Evolutionary conservation across 92 coral and sea anemone species (phyloP).

Genomic region (Zoanthus sansibaricus): DNA sequence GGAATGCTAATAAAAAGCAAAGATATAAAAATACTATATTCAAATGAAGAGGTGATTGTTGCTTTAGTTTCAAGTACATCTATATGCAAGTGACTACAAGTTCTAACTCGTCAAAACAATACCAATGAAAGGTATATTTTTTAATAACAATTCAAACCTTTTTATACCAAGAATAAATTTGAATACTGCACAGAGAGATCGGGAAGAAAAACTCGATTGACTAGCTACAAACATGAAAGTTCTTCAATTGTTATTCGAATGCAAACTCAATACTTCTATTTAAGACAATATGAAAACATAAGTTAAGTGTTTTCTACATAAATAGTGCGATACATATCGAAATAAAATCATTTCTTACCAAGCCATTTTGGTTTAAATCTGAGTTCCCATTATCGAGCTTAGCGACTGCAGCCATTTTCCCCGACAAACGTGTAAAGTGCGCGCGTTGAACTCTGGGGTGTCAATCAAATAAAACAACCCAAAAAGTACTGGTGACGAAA

Average conservation of each 20-base stretch:
- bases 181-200: too few species aligned
- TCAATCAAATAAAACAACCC: slow-evolving; percentile 10
- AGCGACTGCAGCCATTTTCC: slow-evolving; percentile 33
- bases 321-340: background rate
- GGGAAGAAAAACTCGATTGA: too few species aligned
- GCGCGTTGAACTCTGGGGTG: slow-evolving; percentile 37
- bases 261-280: background rate
- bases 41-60: too few species aligned
- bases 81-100: too few species aligned
- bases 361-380: slow-evolving; percentile 46
- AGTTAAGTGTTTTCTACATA: background rate
- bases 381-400: slow-evolving; percentile 38
- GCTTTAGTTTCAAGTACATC: too few species aligned
- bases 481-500: slow-evolving; percentile 9
- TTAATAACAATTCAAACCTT: too few species aligned
- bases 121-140: too few species aligned
- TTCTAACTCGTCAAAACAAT: too few species aligned
- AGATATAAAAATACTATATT: too few species aligned
- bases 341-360: background rate
- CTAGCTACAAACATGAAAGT: too few species aligned
- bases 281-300: background rate
- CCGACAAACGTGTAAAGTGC: slow-evolving; percentile 16
- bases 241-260: background rate
- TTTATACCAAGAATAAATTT: background rate
- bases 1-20: too few species aligned